Evolutionary conservation across 2,888 invertebrate species (phyloP).

Genomic region (Orthosia incerta): DNA sequence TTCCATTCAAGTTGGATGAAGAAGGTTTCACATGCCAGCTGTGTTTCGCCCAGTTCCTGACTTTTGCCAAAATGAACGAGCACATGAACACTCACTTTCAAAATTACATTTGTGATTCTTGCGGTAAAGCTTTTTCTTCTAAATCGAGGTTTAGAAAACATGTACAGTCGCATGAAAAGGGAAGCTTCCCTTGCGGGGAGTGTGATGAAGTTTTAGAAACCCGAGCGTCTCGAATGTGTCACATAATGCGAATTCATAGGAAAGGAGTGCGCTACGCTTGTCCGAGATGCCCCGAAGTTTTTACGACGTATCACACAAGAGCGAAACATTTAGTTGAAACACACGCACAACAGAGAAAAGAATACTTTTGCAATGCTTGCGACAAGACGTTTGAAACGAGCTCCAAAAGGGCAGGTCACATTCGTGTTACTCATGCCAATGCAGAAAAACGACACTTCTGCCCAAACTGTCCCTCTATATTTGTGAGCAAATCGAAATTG

Average conservation of each 20-base stretch:
- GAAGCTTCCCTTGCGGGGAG: slow-evolving; percentile 82
- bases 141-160: slow-evolving; percentile 84
- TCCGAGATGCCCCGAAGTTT: slow-evolving; percentile 83
- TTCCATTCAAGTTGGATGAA: slow-evolving; percentile 83
- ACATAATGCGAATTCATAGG: slow-evolving; percentile 79
- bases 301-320: slow-evolving; percentile 82
- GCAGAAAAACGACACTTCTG: slow-evolving; percentile 75
- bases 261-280: slow-evolving; percentile 84
- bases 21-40: slow-evolving; percentile 81
- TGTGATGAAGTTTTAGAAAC: slow-evolving; percentile 81
- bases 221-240: slow-evolving; percentile 79
- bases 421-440: slow-evolving; percentile 74
- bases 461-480: slow-evolving; percentile 74
- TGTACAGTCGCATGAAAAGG: slow-evolving; percentile 82
- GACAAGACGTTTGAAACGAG: slow-evolving; percentile 79
- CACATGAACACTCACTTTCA: slow-evolving; percentile 87
- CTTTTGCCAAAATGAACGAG: slow-evolving; percentile 83
- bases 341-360: slow-evolving; percentile 77
- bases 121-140: slow-evolving; percentile 85
- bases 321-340: slow-evolving; percentile 81
- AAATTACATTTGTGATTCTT: slow-evolving; percentile 85
- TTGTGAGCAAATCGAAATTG: slow-evolving; percentile 77
- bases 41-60: slow-evolving; percentile 76
- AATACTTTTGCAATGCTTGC: slow-evolving; percentile 79
- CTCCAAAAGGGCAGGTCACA: slow-evolving; percentile 81